These are phyloP conservation scores for Intellagama lesueurii DNA, from an alignment of 2,797 vertebrate species.

Conservation along the genomic window DNA sequence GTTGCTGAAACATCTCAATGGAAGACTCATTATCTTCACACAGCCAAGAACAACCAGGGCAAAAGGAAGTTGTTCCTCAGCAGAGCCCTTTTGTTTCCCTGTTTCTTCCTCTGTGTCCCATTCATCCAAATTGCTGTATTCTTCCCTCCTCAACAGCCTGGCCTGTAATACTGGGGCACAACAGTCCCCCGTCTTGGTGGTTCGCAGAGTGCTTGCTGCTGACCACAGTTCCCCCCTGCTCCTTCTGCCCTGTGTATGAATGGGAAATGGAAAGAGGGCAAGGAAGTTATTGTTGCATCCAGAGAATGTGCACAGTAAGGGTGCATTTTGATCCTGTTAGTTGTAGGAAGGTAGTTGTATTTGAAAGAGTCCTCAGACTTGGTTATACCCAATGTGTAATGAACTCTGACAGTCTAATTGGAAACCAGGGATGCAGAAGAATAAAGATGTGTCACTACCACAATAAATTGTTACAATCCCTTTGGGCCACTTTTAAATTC, in stretches of 20 bases:
- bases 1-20: background rate
- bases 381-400: background rate
- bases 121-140: background rate
- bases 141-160: background rate
- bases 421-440: background rate
- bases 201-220: background rate
- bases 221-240: background rate
- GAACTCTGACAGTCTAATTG: background rate
- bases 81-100: background rate
- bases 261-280: background rate
- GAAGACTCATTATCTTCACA: background rate
- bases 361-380: background rate
- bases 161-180: background rate
- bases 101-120: background rate
- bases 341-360: background rate
- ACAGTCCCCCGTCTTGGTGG: background rate
- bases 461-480: background rate
- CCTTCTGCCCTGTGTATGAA: too few relatives aligned
- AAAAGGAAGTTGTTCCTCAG: background rate
- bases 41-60: background rate
- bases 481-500: background rate
- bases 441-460: background rate
- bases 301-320: background rate
- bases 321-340: background rate
- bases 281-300: background rate